Evolutionary conservation across 2,797 vertebrate genomes (phyloP).

Genomic region (Esox masquinongy): DNA sequence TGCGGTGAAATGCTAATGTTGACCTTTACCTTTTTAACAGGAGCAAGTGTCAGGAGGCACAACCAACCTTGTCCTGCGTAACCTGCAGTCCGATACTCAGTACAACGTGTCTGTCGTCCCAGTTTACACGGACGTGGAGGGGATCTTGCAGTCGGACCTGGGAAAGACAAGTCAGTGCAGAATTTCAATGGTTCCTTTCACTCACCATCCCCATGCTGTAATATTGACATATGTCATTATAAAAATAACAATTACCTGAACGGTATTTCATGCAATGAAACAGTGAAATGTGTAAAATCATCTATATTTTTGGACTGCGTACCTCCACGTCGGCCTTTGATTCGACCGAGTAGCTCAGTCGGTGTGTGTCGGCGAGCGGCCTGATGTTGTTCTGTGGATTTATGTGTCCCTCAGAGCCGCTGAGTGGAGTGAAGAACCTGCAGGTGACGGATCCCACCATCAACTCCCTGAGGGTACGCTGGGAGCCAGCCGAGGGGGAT

Average conservation of each 20-base stretch:
- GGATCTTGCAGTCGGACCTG: conserved; percentile 81
- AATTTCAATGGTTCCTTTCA: not conserved
- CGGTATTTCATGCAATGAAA: too few species aligned
- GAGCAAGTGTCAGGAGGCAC: conserved; percentile 88
- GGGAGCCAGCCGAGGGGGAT: conserved; percentile 91
- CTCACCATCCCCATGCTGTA: not conserved
- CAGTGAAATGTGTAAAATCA: too few species aligned
- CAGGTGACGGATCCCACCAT: conserved; percentile 90
- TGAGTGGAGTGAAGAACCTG: conserved; percentile 87
- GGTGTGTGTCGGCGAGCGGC: not conserved
- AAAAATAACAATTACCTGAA: too few species aligned
- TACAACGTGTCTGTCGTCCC: conserved; percentile 90
- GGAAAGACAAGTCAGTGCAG: conserved; percentile 91
- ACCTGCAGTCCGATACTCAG: conserved; percentile 81
- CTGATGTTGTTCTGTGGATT: not conserved
- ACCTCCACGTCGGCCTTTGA: too few species aligned
- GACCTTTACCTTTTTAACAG: conserved; percentile 67
- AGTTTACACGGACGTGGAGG: conserved; percentile 87
- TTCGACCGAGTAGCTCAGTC: too few species aligned
- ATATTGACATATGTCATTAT: not conserved
- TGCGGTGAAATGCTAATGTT: not conserved
- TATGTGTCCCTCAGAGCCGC: conserved; percentile 76
- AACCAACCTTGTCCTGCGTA: conserved; percentile 83
- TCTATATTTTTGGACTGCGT: too few species aligned
- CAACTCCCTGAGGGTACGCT: conserved; percentile 89